Evolutionary conservation across 92 coral and sea anemone genomes (phyloP).

Genomic region (Phenganax subtilis): DNA sequence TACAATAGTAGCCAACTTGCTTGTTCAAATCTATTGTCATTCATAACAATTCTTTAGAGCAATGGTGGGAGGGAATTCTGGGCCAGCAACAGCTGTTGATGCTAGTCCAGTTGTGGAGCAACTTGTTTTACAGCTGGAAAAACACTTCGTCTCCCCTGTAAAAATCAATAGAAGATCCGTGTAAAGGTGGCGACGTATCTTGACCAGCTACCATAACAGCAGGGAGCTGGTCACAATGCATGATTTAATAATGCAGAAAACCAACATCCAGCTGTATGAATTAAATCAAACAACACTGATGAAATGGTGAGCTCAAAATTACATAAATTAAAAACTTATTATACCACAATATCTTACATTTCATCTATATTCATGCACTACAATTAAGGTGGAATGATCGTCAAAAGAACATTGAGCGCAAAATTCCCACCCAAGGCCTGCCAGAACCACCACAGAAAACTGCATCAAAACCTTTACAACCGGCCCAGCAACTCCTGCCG

Average conservation of each 20-base stretch:
- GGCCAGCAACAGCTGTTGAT: slow-evolving; percentile 43
- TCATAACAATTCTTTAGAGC: slow-evolving; percentile 23
- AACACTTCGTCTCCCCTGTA: slow-evolving; percentile 13
- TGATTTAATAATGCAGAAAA: slow-evolving; percentile 11
- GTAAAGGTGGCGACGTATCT: slow-evolving; percentile 13
- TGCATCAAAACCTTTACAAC: slow-evolving; percentile 29
- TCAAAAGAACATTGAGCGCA: not conserved
- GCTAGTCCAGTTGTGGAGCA: slow-evolving; percentile 50
- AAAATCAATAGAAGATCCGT: slow-evolving; percentile 7
- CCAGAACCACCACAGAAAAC: slow-evolving; percentile 13
- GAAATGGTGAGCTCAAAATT: slow-evolving; percentile 19
- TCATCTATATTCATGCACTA: not conserved
- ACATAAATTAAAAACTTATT: not conserved
- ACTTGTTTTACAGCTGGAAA: slow-evolving; percentile 22
- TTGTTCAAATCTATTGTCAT: not conserved
- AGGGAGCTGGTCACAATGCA: slow-evolving; percentile 30
- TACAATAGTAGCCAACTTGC: not conserved
- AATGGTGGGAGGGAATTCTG: slow-evolving; percentile 43
- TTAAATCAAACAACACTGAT: slow-evolving; percentile 27
- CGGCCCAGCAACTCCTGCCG: slow-evolving; percentile 40
- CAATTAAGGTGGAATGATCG: slow-evolving; percentile 31
- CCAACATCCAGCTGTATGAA: slow-evolving; percentile 20
- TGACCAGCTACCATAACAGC: slow-evolving; percentile 25
- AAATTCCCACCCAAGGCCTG: slow-evolving; percentile 24
- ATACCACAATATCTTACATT: not conserved